A percentile compares a stretch with the other conserved stretches of the same genome.
Conservation (phyloP, 2,888 invertebrate species). For the Pristionchus mayeri region DNA sequence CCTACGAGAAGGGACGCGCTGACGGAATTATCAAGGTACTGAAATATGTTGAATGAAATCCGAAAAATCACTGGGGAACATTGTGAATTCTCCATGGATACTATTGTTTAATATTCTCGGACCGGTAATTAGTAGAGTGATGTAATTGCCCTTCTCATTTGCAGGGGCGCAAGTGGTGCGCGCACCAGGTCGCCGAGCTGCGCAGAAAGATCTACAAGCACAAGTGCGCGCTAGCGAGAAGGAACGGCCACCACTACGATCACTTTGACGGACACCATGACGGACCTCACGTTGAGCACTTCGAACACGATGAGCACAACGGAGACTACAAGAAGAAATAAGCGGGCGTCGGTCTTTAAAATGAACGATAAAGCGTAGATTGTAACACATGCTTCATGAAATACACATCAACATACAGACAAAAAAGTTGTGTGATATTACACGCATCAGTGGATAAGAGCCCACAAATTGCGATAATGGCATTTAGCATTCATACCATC, state of each 20-base stretch:
- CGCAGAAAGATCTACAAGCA: conserved; percentile 21
- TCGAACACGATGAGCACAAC: background rate
- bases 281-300: background rate
- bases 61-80: background rate
- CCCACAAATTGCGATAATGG: no score
- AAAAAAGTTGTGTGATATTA: no score
- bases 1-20: background rate
- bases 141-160: no score
- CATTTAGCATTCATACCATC: no score
- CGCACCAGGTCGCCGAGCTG: background rate
- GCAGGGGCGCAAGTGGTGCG: conserved; percentile 10
- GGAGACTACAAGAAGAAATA: background rate
- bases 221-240: background rate
- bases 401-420: no score
- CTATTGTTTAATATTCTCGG: no score
- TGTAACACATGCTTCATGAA: background rate
- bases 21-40: conserved; percentile 10
- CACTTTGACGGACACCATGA: background rate
- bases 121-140: no score
- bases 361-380: background rate
- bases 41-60: background rate
- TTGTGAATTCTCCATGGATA: background rate
- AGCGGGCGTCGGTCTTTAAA: background rate
- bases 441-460: no score
- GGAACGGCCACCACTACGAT: background rate